Conservation (phyloP, 2,888 invertebrate genomes). For the Chalcosyrphus nemorum region DNA sequence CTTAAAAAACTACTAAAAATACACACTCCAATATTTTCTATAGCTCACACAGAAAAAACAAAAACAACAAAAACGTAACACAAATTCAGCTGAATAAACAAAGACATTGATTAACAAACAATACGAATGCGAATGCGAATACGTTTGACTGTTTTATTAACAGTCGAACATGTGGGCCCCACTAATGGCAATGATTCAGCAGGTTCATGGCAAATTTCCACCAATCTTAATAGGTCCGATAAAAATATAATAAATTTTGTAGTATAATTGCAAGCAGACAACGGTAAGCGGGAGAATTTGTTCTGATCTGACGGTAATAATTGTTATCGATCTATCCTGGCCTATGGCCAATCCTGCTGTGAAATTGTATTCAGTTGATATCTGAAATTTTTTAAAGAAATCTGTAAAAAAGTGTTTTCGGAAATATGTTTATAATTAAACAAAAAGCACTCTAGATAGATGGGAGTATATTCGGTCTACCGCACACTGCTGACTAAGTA, state of each 20-base stretch:
- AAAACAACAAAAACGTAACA: background rate
- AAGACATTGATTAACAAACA: conserved; percentile 15
- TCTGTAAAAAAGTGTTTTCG: background rate
- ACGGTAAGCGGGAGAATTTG: background rate
- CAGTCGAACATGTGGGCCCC: background rate
- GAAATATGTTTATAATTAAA: background rate
- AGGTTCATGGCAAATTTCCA: conserved; percentile 5
- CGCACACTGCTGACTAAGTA: too few relatives aligned
- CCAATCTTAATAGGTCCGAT: conserved; percentile 1
- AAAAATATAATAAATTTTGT: conserved; percentile 37
- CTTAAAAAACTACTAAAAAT: conserved; percentile 28
- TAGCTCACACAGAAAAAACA: background rate
- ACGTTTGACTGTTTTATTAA: conserved; percentile 33
- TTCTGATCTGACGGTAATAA: background rate
- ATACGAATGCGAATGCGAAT: background rate
- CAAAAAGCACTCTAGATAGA: background rate
- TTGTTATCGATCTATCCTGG: background rate
- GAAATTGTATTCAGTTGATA: conserved; percentile 13
- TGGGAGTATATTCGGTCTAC: too few relatives aligned
- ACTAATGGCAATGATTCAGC: background rate
- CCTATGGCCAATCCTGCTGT: background rate
- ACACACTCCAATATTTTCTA: background rate
- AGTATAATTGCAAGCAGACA: conserved; percentile 28
- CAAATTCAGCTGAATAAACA: conserved; percentile 29
- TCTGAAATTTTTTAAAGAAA: background rate